Evolutionary conservation across 2,797 vertebrate genomes (phyloP).

Genomic region (Picus viridis): DNA sequence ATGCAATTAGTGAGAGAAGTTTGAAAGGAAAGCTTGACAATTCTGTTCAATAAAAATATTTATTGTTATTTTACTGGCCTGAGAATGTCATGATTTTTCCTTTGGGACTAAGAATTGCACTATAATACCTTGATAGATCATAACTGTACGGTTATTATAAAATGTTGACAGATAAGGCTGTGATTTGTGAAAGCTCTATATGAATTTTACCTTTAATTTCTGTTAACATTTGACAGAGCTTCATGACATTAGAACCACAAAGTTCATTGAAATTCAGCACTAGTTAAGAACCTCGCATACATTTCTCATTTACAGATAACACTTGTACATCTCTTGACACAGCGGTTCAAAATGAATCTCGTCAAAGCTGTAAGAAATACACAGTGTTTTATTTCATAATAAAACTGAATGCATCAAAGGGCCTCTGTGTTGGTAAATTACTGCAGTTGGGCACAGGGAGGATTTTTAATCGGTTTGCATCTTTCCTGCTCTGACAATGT

Average conservation of each 20-base stretch:
- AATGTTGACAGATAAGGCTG: conserved; percentile 74
- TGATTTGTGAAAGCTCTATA: conserved; percentile 75
- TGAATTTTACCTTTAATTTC: conserved; percentile 78
- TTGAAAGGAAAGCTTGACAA: conserved; percentile 70
- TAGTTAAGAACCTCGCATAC: conserved; percentile 55
- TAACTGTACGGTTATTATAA: conserved; percentile 74
- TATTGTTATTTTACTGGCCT: conserved; percentile 68
- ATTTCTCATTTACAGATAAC: conserved; percentile 75
- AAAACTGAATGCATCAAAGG: conserved; percentile 59
- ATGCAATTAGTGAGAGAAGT: conserved; percentile 70
- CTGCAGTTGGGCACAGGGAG: conserved; percentile 42
- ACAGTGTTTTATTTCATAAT: conserved; percentile 69
- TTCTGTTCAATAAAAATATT: conserved; percentile 72
- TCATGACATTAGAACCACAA: conserved; percentile 71
- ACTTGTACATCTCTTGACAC: conserved; percentile 74
- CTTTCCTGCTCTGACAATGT: conserved; percentile 54
- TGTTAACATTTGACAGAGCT: conserved; percentile 78
- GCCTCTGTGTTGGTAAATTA: conserved; percentile 57
- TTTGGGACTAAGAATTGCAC: conserved; percentile 46
- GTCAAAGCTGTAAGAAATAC: conserved; percentile 58
- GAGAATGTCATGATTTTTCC: conserved; percentile 70
- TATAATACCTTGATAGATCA: conserved; percentile 71
- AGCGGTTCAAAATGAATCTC: conserved; percentile 72
- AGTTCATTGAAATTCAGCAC: conserved; percentile 78
- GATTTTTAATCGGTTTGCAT: conserved; percentile 73